Evolutionary conservation across 2,888 invertebrate genomes (phyloP).

Genomic region (Hypercompe scribonia): DNA sequence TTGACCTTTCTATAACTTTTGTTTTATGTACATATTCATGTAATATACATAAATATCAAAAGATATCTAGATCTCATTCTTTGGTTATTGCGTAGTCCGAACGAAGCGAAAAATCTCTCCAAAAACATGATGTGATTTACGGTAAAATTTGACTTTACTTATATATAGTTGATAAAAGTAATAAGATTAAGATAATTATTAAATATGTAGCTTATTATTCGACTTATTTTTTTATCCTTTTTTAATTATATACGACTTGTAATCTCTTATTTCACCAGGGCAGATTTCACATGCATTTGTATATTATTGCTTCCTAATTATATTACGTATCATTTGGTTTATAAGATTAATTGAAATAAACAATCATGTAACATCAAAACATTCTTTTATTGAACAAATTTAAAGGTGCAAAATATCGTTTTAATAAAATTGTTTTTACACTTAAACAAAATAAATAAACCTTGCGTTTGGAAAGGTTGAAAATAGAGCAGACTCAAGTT

Average conservation of each 20-base stretch:
- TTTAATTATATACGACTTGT: too few species aligned
- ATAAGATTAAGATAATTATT: too few species aligned
- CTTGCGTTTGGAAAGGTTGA: not conserved
- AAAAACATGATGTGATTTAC: not conserved
- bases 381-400: not conserved
- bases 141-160: not conserved
- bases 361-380: not conserved
- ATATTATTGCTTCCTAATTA: too few species aligned
- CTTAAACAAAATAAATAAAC: too few species aligned
- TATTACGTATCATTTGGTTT: too few species aligned
- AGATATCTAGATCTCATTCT: constrained; percentile 38
- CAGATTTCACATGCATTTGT: not conserved
- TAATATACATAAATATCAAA: constrained; percentile 40
- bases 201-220: too few species aligned
- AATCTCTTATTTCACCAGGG: not conserved
- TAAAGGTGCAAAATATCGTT: not conserved
- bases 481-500: not conserved
- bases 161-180: not conserved
- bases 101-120: not conserved
- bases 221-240: too few species aligned
- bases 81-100: constrained; percentile 25
- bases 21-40: constrained; percentile 41
- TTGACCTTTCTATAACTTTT: constrained; percentile 53
- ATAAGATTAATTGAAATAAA: not conserved
- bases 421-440: too few species aligned